Base-by-base conservation (phyloP, 2,113 vertebrate species). In the Echinops telfairi region DNA sequence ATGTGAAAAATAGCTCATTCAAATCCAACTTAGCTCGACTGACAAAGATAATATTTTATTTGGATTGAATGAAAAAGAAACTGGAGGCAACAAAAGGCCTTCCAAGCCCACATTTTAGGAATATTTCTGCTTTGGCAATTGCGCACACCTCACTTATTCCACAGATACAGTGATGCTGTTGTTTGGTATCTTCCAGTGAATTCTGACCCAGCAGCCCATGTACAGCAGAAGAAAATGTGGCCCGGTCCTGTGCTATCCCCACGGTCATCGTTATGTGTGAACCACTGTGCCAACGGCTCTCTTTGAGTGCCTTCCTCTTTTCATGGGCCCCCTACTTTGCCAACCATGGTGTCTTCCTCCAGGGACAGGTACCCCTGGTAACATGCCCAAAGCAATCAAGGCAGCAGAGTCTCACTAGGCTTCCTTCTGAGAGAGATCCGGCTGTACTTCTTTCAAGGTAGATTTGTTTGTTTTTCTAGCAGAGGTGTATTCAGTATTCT, bases 81-180 rank as follows among this genome's bases (percentile, higher is more conserved):
- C 64, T 91, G 31, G 4, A 40, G 22, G 71, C 4, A 60, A 14
- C 29, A 29, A 79, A 90, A 83, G 58, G 70, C 14, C 36, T 83
- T 58, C 43, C 19, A 75, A 82, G 23, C 12, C 83, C 82, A 71
- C 40, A 84, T 87, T 86, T 95, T 78, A 17, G 29, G 94, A 75
- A 64, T 78, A 77, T 36, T 93, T 96, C 94, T 86, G 31, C 20
- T 85, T 88, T 89, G 83, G 33, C 40, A 93, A 71, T 89, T 95
- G 91, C 82, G 87, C 68, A 89, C 77, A 68, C 38, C 40, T 60
- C 87, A 82, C 62, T 81, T 81, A 92, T 0, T 62, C 71, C 40
- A 53, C 40, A 83, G 76, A 53, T 22, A 19, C 78, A 96, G 83
- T 68, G 66, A 14, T 31, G 27, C 31, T 29, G 66, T 68, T 68